Evolutionary conservation across 2,113 vertebrate species (phyloP).

Genomic region (Poeciliopsis prolifica): DNA sequence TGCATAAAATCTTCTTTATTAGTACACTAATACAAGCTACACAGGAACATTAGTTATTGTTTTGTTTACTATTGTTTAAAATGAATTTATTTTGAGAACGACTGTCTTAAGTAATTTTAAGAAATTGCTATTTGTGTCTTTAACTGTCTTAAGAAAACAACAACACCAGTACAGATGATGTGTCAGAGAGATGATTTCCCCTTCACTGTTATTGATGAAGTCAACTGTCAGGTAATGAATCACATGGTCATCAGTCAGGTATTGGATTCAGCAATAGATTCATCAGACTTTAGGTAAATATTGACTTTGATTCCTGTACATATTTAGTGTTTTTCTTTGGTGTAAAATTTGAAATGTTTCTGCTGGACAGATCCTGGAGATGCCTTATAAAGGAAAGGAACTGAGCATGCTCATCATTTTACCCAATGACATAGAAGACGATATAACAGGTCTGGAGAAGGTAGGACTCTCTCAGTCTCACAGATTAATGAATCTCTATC

Average conservation of each 20-base stretch:
- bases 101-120: too few relatives aligned
- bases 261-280: too few relatives aligned
- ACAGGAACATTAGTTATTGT: too few relatives aligned
- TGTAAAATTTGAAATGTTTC: slow-evolving; percentile 2
- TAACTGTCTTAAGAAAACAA: slow-evolving; percentile 78
- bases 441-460: slow-evolving; percentile 87
- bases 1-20: too few relatives aligned
- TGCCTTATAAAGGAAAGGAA: slow-evolving; percentile 89
- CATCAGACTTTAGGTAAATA: not conserved
- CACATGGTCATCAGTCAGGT: not conserved
- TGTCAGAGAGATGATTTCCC: slow-evolving; percentile 83
- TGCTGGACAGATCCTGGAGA: slow-evolving; percentile 82
- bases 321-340: not conserved
- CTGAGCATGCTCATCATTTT: slow-evolving; percentile 94
- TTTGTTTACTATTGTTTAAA: too few relatives aligned
- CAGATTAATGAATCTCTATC: not conserved
- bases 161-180: slow-evolving; percentile 91
- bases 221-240: slow-evolving; percentile 68
- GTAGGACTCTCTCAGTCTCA: slow-evolving; percentile 65
- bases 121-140: not conserved
- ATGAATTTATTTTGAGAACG: not conserved
- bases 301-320: not conserved
- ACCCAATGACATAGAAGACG: slow-evolving; percentile 84
- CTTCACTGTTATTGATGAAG: slow-evolving; percentile 80
- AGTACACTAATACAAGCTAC: too few relatives aligned